A percentile compares a stretch with the other conserved stretches of the same genome.
phyloP scores from a whole-genome alignment of 2,888 invertebrate genomes.

The Hirtodrosophila alboralis region DNA sequence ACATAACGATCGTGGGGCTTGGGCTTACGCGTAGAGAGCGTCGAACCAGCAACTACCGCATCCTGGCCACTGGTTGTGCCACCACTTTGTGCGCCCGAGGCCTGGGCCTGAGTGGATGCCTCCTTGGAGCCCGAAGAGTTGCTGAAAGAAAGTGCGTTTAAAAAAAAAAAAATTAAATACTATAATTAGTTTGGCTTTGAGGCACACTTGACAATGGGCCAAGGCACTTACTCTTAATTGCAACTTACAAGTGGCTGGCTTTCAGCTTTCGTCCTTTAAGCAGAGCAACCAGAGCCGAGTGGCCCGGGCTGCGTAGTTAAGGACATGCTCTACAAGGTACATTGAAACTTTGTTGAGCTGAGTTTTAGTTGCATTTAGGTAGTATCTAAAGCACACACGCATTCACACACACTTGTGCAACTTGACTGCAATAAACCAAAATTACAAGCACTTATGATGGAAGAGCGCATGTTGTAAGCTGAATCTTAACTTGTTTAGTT shows the following conservation, averaged over 20 bases:
- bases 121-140: constrained; percentile 84
- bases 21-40: constrained; percentile 77
- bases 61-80: constrained; percentile 67
- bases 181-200: constrained; percentile 40
- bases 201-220: constrained; percentile 35
- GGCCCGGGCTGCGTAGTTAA: constrained; percentile 33
- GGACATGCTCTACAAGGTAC: constrained; percentile 33
- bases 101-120: constrained; percentile 81
- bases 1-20: constrained; percentile 82
- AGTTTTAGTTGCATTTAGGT: constrained; percentile 30
- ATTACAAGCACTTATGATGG: constrained; percentile 31
- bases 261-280: constrained; percentile 30
- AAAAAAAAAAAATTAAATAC: constrained; percentile 10
- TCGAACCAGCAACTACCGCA: constrained; percentile 60
- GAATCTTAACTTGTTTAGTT: neutral
- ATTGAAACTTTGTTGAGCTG: constrained; percentile 33
- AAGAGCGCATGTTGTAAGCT: constrained; percentile 1
- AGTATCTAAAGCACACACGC: constrained; percentile 35
- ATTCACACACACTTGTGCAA: constrained; percentile 14
- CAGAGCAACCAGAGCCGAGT: constrained; percentile 18
- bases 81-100: constrained; percentile 75
- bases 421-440: constrained; percentile 41
- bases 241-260: constrained; percentile 41
- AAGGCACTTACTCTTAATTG: constrained; percentile 45
- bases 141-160: constrained; percentile 62